Base-by-base conservation (phyloP, 1,140 invertebrate genomes). In the Drosophila saltans region DNA sequence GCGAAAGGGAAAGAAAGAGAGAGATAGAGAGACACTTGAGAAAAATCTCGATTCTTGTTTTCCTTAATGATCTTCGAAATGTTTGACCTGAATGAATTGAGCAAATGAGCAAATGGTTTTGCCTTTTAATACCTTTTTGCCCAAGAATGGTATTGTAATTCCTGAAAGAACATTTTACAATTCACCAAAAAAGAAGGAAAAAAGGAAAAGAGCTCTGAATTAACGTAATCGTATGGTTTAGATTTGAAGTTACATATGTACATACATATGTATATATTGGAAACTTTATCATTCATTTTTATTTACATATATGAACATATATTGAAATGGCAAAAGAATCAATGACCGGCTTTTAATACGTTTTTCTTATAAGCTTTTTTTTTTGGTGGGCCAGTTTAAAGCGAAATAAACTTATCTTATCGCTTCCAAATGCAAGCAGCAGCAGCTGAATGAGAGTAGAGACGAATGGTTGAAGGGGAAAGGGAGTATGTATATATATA, bases 1-100 rank as follows among this genome's bases (percentile, higher is more conserved):
- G 33, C 33, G 39, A 52, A 24, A 21, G 8, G 7, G 45, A 24
- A 2, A 16, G 45, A 45, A n/a, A 6, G 16, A 16, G 16, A 16
- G 16, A 16, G 16, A 6, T 2, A 16, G 45, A 9, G 39, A 9
- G 21, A 0, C 45, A 52, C 45, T 52, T 52, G 45, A 52, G 45
- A 52, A 52, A 52, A 52, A 30, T 30, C 2, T 30, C 26, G 33
- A 2, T 52, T 52, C 9, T 8, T 9, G 26, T 52, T 52, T 52
- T 26, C 26, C 45, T 52, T 52, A 52, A 52, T 52, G 45, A 52
- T 52, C 45, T 52, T 36, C 21, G 21, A 52, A 52, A 52, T 52
- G 45, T 3, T 26, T 52, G 45, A 26, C 21, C 45, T 52, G 45
- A 26, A 52, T 52, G 45, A 26, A 26, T 52, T 52, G 21, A 24